These are phyloP conservation scores for Xenopus petersii DNA, from an alignment of 2,797 vertebrate genomes.

Conservation along the genomic window DNA sequence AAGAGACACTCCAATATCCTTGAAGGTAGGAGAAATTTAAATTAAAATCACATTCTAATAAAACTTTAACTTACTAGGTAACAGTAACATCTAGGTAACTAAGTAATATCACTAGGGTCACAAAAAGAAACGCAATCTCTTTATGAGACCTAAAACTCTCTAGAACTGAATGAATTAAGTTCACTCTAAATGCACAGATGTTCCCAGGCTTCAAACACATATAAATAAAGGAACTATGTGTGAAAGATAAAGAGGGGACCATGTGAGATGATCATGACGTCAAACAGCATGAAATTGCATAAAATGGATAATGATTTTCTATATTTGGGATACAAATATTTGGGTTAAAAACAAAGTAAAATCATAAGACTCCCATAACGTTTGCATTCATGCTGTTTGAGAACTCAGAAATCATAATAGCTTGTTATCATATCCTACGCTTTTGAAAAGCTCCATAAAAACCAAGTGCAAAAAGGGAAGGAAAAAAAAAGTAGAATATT, in stretches of 20 bases:
- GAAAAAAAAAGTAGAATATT: conserved; percentile 62
- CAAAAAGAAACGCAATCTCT: too few species aligned
- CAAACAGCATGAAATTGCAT: conserved; percentile 34
- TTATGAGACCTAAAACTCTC: not conserved
- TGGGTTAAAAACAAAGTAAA: conserved; percentile 55
- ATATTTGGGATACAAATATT: not conserved
- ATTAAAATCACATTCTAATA: too few species aligned
- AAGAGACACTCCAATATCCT: too few species aligned
- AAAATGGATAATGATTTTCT: conserved; percentile 16
- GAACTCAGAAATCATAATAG: conserved; percentile 55
- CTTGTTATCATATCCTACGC: conserved; percentile 46
- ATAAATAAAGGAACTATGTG: conserved; percentile 38
- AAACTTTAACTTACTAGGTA: too few species aligned
- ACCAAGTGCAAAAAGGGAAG: conserved; percentile 13
- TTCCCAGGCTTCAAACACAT: conserved; percentile 39
- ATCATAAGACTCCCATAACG: conserved; percentile 47
- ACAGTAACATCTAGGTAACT: too few species aligned
- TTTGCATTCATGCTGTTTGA: conserved; percentile 51
- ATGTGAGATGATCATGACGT: conserved; percentile 10
- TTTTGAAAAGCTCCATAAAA: conserved; percentile 52
- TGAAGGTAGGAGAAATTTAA: too few species aligned
- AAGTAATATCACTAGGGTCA: too few species aligned
- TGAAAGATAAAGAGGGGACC: conserved; percentile 3
- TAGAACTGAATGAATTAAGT: conserved; percentile 25
- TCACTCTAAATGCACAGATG: conserved; percentile 27